Evolutionary conservation across 2,888 invertebrate species (phyloP).

Genomic region (Orthosia gracilis): DNA sequence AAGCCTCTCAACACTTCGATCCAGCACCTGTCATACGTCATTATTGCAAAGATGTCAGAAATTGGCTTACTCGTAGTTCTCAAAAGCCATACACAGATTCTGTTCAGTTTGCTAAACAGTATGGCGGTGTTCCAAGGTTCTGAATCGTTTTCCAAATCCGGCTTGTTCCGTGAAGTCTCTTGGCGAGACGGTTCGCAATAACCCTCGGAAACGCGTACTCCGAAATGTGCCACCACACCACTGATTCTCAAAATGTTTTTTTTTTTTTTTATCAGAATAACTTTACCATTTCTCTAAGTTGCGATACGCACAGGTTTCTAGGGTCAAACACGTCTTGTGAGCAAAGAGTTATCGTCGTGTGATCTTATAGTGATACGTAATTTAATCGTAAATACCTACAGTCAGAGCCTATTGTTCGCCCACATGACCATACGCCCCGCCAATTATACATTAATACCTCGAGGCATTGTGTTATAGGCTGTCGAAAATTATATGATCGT

Average conservation of each 20-base stretch:
- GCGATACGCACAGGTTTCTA: conserved; percentile 12
- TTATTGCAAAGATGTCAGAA: background rate
- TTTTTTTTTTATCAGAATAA: too few species aligned
- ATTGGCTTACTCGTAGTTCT: background rate
- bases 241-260: too few species aligned
- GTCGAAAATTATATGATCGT: conserved; percentile 72
- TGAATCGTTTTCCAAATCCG: background rate
- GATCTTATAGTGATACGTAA: conserved; percentile 36
- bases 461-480: conserved; percentile 69
- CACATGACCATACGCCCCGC: conserved; percentile 56
- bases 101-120: background rate
- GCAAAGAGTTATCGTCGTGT: conserved; percentile 53
- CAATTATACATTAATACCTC: conserved; percentile 71
- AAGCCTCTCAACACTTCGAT: background rate
- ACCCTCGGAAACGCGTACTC: background rate
- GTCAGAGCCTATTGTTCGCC: conserved; percentile 59
- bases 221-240: too few species aligned
- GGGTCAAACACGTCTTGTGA: conserved; percentile 38
- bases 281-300: conserved; percentile 8
- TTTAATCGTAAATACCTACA: conserved; percentile 4
- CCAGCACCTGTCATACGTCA: background rate
- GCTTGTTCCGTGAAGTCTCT: background rate
- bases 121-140: background rate
- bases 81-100: background rate
- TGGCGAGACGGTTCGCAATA: background rate